Percentiles rank a stretch among this genome's conserved stretches.
Evolutionary conservation across 1,140 invertebrate species (phyloP).

Genomic region (Venturia canescens): DNA sequence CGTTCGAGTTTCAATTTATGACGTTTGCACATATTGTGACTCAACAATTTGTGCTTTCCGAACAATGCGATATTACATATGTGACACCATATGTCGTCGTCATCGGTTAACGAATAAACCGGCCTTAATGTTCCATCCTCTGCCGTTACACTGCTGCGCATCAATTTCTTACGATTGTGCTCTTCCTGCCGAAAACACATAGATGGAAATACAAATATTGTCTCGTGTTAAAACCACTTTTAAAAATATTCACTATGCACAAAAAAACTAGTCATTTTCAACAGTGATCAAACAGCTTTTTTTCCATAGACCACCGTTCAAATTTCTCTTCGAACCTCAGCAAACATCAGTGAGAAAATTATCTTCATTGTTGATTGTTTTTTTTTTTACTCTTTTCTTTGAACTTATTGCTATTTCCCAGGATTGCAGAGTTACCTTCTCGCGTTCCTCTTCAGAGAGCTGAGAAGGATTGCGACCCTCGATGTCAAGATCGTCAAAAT

Average conservation of each 20-base stretch:
- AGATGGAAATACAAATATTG: not conserved
- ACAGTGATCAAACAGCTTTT: not conserved
- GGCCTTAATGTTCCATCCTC: slow-evolving; percentile 74
- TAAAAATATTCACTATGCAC: not conserved
- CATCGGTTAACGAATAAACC: slow-evolving; percentile 74
- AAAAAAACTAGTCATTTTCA: not conserved
- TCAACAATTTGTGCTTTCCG: slow-evolving; percentile 73
- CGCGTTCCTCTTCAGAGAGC: slow-evolving; percentile 72
- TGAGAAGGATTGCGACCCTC: slow-evolving; percentile 75
- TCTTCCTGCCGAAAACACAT: slow-evolving; percentile 72
- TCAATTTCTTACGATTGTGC: slow-evolving; percentile 73
- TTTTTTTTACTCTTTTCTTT: not conserved
- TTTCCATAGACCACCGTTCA: not conserved
- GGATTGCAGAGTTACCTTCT: slow-evolving; percentile 69
- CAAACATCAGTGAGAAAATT: not conserved
- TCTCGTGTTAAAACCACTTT: not conserved
- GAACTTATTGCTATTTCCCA: not conserved
- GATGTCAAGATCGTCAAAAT: slow-evolving; percentile 76
- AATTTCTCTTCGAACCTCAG: not conserved
- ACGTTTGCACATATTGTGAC: slow-evolving; percentile 72
- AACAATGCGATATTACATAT: slow-evolving; percentile 75
- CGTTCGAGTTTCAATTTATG: slow-evolving; percentile 76
- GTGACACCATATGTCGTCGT: slow-evolving; percentile 76
- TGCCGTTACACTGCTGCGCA: slow-evolving; percentile 74
- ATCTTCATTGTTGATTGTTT: slow-evolving; percentile 31